A percentile compares a stretch with the other conserved stretches of the same genome.
Conservation (phyloP, 2,888 invertebrate species). For the Lithophane leautieri region DNA sequence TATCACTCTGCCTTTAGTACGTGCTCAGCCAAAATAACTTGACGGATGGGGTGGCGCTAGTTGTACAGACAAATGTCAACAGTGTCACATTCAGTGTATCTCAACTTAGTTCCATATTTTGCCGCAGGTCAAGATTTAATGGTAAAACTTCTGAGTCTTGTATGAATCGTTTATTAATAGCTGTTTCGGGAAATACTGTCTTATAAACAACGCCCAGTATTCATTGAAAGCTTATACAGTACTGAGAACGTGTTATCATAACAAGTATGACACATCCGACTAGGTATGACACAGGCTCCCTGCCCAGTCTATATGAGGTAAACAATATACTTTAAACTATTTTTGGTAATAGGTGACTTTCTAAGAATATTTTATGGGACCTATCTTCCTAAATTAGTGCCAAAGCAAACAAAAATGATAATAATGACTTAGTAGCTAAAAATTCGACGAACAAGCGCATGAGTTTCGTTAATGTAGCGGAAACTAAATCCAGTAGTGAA, state of each 20-base stretch:
- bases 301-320: neutral
- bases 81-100: slow-evolving; percentile 14
- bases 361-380: neutral
- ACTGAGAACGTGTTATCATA: slow-evolving; percentile 58
- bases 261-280: slow-evolving; percentile 57
- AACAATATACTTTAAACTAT: slow-evolving; percentile 3
- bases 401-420: neutral
- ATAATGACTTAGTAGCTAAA: neutral
- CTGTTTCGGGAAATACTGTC: slow-evolving; percentile 45
- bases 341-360: neutral
- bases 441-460: no score
- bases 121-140: slow-evolving; percentile 29
- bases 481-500: neutral
- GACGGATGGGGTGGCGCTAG: slow-evolving; percentile 3
- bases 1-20: neutral
- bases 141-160: neutral
- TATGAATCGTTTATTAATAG: slow-evolving; percentile 48
- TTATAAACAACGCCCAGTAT: slow-evolving; percentile 54
- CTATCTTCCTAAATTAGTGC: neutral
- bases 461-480: no score
- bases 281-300: slow-evolving; percentile 27
- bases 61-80: slow-evolving; percentile 4
- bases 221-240: slow-evolving; percentile 54
- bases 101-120: neutral
- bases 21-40: neutral